Conservation (phyloP, 1,140 invertebrate species). For the Neodiprion virginianus region DNA sequence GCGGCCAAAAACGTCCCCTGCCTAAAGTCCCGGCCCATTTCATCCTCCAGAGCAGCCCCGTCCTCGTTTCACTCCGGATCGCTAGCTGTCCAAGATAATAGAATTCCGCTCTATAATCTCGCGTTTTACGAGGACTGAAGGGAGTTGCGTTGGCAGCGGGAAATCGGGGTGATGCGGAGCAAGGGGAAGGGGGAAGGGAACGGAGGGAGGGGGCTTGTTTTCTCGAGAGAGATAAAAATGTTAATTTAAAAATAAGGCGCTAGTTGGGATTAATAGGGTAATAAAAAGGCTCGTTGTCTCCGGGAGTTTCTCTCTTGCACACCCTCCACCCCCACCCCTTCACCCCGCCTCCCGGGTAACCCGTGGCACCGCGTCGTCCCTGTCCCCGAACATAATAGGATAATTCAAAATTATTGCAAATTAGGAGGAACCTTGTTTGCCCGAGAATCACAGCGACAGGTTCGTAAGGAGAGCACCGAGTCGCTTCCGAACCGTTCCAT, state of each 20-base stretch:
- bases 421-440: conserved; percentile 31
- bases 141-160: conserved; percentile 35
- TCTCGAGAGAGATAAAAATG: conserved; percentile 54
- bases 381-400: conserved; percentile 37
- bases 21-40: neutral
- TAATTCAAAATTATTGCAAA: conserved; percentile 51
- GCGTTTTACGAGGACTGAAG: conserved; percentile 50
- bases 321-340: conserved; percentile 30
- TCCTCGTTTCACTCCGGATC: conserved; percentile 36
- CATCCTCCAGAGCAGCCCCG: neutral
- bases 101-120: conserved; percentile 55
- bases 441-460: conserved; percentile 6
- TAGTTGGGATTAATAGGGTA: conserved; percentile 58
- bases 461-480: neutral
- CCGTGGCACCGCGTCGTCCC: conserved; percentile 23
- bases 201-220: conserved; percentile 45
- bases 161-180: conserved; percentile 20
- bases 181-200: conserved; percentile 25
- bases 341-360: conserved; percentile 19
- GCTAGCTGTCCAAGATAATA: conserved; percentile 49
- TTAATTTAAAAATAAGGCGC: conserved; percentile 60
- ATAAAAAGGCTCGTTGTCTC: conserved; percentile 50
- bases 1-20: neutral
- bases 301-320: conserved; percentile 40
- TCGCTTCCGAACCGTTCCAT: neutral